Evolutionary conservation across 2,888 invertebrate species (phyloP).

Genomic region (Hydraecia micacea): DNA sequence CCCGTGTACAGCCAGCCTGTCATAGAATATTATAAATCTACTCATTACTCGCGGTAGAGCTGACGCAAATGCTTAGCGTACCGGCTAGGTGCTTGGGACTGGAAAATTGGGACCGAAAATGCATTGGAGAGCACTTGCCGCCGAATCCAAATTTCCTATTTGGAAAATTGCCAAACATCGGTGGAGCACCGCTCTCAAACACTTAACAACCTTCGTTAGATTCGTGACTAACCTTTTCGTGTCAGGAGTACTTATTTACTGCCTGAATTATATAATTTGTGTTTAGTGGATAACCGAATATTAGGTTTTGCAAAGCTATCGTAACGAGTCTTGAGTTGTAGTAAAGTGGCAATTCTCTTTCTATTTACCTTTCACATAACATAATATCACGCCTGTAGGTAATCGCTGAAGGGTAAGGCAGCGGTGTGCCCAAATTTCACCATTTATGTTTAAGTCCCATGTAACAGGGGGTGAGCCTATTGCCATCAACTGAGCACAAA

Average conservation of each 20-base stretch:
- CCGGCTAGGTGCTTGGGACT: conserved; percentile 63
- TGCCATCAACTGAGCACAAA: background rate
- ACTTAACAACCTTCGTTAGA: conserved; percentile 41
- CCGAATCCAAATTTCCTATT: conserved; percentile 67
- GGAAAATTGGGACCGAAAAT: conserved; percentile 74
- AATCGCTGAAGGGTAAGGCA: background rate
- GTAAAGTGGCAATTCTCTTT: background rate
- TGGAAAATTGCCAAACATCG: conserved; percentile 72
- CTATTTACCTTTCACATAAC: background rate
- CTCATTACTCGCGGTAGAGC: conserved; percentile 43
- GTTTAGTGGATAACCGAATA: conserved; percentile 8
- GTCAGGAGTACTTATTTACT: conserved; percentile 18
- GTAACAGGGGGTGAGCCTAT: background rate
- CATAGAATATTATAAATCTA: conserved; percentile 44
- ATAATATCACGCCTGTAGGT: background rate
- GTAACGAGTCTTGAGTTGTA: background rate
- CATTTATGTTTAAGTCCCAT: background rate
- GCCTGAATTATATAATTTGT: conserved; percentile 13
- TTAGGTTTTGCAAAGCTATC: background rate
- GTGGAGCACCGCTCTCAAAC: conserved; percentile 38
- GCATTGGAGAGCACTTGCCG: conserved; percentile 67
- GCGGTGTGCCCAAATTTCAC: background rate
- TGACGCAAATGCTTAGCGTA: conserved; percentile 58
- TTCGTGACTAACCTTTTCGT: conserved; percentile 39
- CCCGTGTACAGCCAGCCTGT: conserved; percentile 23